Conservation (phyloP, 2,888 invertebrate genomes). For the Hololepta plana region DNA sequence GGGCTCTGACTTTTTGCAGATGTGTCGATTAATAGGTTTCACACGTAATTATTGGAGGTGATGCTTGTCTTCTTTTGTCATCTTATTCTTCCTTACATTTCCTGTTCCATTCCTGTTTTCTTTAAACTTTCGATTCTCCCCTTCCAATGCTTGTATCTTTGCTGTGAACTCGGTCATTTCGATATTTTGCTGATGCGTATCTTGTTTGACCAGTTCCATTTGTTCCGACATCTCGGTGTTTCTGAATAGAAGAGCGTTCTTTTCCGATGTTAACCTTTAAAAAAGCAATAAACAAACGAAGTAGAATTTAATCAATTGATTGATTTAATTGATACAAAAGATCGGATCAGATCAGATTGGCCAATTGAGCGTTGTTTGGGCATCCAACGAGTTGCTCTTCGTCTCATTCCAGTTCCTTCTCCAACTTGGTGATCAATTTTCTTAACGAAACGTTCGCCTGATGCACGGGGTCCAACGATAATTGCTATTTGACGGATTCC, state of each 20-base stretch:
- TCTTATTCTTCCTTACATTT: too few species aligned
- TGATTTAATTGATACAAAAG: too few species aligned
- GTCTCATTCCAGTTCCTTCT: conserved; percentile 31
- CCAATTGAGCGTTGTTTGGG: conserved; percentile 23
- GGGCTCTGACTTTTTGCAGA: too few species aligned
- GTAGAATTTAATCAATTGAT: too few species aligned
- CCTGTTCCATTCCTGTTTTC: conserved; percentile 26
- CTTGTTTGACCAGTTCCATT: conserved; percentile 56
- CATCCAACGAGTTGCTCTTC: conserved; percentile 29
- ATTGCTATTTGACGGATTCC: conserved; percentile 30
- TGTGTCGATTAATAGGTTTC: too few species aligned
- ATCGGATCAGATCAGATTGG: too few species aligned
- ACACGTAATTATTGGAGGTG: too few species aligned
- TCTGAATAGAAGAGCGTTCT: conserved; percentile 52
- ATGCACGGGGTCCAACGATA: conserved; percentile 35
- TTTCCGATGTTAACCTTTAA: conserved; percentile 52
- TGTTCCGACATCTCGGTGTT: conserved; percentile 73
- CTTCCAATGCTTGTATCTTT: conserved; percentile 37
- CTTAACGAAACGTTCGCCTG: conserved; percentile 31
- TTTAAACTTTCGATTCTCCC: conserved; percentile 22
- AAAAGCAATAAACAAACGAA: too few species aligned
- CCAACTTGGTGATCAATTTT: conserved; percentile 33
- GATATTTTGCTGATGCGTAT: conserved; percentile 47
- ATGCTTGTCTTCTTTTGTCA: too few species aligned
- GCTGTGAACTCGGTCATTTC: conserved; percentile 42